These are phyloP conservation scores for Alethe castanea DNA, from an alignment of 2,113 vertebrate genomes.

Conservation along the genomic window DNA sequence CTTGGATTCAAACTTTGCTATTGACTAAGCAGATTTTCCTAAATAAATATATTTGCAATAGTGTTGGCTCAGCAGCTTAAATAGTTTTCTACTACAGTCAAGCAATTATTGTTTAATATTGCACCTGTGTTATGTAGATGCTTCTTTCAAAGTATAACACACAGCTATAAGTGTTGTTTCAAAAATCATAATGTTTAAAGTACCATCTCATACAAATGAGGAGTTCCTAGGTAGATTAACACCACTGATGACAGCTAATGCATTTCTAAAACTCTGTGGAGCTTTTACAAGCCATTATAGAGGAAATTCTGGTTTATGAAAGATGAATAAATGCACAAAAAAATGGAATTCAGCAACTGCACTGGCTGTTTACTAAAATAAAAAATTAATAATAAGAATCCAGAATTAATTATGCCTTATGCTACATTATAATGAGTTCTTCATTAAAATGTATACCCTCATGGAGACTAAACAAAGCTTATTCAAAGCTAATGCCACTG, in stretches of 20 bases:
- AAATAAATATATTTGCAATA: not conserved
- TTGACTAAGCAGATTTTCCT: not conserved
- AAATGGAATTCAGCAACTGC: slow-evolving; percentile 63
- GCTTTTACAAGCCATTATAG: slow-evolving; percentile 62
- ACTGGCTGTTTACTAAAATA: slow-evolving; percentile 57
- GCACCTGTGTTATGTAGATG: not conserved
- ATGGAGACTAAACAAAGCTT: slow-evolving; percentile 70
- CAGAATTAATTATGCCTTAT: slow-evolving; percentile 72
- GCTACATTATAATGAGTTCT: slow-evolving; percentile 71
- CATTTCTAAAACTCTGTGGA: slow-evolving; percentile 61
- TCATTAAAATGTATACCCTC: slow-evolving; percentile 71
- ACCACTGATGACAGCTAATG: slow-evolving; percentile 38
- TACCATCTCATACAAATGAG: slow-evolving; percentile 2
- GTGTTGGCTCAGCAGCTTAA: not conserved
- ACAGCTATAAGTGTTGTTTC: not conserved
- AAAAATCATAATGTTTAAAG: not conserved
- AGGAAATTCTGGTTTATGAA: slow-evolving; percentile 69
- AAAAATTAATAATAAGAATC: slow-evolving; percentile 56
- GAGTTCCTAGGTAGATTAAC: slow-evolving; percentile 35
- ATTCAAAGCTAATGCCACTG: slow-evolving; percentile 59
- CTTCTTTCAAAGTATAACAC: not conserved
- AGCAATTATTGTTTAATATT: slow-evolving; percentile 19
- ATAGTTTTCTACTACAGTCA: slow-evolving; percentile 20
- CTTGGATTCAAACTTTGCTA: not conserved
- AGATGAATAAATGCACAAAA: slow-evolving; percentile 71